A percentile compares a stretch with the other conserved stretches of the same genome.
phyloP scores from a whole-genome alignment of 2,113 vertebrate genomes.

The Saguinus imperator region DNA sequence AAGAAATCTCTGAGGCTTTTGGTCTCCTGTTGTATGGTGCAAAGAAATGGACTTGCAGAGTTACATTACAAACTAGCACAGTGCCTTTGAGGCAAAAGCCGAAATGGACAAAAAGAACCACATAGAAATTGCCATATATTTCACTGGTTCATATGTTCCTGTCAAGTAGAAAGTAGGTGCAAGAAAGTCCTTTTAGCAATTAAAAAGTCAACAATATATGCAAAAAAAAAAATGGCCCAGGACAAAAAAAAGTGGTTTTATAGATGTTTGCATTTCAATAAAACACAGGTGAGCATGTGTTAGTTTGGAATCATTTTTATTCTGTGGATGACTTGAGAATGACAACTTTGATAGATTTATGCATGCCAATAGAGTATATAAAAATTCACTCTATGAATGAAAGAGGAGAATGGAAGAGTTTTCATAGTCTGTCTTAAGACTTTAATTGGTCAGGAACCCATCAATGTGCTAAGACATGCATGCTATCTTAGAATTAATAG shows the following conservation, averaged over 20 bases:
- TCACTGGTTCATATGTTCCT: not conserved
- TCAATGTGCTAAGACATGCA: not conserved
- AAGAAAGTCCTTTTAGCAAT: not conserved
- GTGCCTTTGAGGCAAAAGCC: not conserved
- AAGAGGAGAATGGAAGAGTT: not conserved
- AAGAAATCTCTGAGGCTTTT: not conserved
- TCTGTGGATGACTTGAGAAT: not conserved
- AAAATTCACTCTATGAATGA: not conserved
- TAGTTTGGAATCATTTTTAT: conserved; percentile 36
- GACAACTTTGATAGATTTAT: not conserved
- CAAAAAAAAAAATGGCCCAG: not conserved
- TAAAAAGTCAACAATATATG: not conserved
- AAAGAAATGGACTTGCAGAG: not conserved
- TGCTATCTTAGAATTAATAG: not conserved
- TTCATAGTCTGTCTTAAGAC: not conserved
- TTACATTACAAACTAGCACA: not conserved
- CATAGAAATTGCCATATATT: not conserved
- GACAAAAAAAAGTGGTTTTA: conserved; percentile 10
- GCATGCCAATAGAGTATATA: not conserved
- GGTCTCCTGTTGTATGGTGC: not conserved
- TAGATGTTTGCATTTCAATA: not conserved
- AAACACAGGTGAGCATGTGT: not conserved
- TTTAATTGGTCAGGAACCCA: not conserved
- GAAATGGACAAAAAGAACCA: not conserved
- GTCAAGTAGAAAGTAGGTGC: not conserved